A percentile compares a stretch with the other conserved stretches of the same genome.
Evolutionary conservation across 2,797 vertebrate species (phyloP).

Genomic region (Halcyon badia): DNA sequence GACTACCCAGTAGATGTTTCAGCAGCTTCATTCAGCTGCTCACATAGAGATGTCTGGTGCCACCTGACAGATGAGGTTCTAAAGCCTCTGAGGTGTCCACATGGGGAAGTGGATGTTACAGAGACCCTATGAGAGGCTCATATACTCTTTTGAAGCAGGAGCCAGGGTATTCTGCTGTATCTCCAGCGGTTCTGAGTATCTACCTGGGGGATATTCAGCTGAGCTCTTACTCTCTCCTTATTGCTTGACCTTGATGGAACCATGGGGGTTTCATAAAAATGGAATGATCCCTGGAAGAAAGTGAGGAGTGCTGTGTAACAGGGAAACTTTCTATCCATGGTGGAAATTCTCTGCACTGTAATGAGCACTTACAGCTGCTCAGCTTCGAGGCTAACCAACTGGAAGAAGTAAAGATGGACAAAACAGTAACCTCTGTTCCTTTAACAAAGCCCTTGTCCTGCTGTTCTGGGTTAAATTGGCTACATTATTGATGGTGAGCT

Average conservation of each 20-base stretch:
- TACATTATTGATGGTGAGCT: background rate
- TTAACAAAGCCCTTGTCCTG: background rate
- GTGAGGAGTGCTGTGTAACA: background rate
- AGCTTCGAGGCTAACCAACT: background rate
- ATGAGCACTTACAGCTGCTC: background rate
- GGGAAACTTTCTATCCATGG: background rate
- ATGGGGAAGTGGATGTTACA: background rate
- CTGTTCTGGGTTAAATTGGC: background rate
- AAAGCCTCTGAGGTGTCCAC: background rate
- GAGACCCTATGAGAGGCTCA: background rate
- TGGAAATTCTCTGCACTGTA: rapidly evolving
- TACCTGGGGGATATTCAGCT: background rate
- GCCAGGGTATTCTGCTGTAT: background rate
- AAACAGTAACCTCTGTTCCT: background rate
- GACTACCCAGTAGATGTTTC: background rate
- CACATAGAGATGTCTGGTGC: background rate
- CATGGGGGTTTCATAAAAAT: background rate
- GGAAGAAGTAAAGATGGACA: background rate
- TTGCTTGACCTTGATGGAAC: background rate
- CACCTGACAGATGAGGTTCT: background rate
- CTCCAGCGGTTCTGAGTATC: background rate
- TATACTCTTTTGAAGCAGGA: background rate
- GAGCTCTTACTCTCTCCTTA: background rate
- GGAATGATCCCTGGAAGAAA: background rate
- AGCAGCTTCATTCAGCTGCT: background rate